Base-by-base conservation (phyloP, 2,113 vertebrate species). In the Carlito syrichta region DNA sequence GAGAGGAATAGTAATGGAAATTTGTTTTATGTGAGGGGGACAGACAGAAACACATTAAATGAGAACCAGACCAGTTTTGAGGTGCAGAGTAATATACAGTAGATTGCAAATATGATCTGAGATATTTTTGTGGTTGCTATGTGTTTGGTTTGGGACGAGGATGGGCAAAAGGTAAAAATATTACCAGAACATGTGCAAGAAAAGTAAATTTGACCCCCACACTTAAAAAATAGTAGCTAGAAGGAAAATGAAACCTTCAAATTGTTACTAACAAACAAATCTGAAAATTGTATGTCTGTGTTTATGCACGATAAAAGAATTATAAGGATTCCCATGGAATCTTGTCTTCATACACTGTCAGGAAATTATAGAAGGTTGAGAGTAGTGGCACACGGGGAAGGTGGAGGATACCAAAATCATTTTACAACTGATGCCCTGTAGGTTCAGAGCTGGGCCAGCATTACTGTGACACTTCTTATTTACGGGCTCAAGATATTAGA, bases 331-430 rank as follows among this genome's bases (percentile, higher is more conserved):
- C 13, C 9, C 2, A 10, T 1, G 16, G n/a, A 43, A 40, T 58
- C 43, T n/a, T 30, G 1, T 17, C 40, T 25, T 48, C 14, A 12
- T 0, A 2, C 8, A 6, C 40, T 8, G 3, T 50, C 35, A 40
- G 5, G 12, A 60, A 43, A 16, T 69, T 38, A 54, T 0, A 23
- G 69, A 17, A 25, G 30, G 10, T 17, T 0, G 1, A 77, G 27
- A 56, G 22, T 3, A 16, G 3, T 19, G 23, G 13, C 60, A n/a
- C 1, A 3, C 52, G 38, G 19, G 17, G 16, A 6, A 56, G 52
- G 43, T 17, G 25, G 40, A 50, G 5, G 22, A 35, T 35, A 68
- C 40, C 22, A 71, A 92, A 10, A 68, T 5, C 17, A 10, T 63
- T 63, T 69, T 40, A 32, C 3, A 40, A 54, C 8, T n/a, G 48